Evolutionary conservation across 1,140 invertebrate species (phyloP).

Genomic region (Brachionus rotundiformis): DNA sequence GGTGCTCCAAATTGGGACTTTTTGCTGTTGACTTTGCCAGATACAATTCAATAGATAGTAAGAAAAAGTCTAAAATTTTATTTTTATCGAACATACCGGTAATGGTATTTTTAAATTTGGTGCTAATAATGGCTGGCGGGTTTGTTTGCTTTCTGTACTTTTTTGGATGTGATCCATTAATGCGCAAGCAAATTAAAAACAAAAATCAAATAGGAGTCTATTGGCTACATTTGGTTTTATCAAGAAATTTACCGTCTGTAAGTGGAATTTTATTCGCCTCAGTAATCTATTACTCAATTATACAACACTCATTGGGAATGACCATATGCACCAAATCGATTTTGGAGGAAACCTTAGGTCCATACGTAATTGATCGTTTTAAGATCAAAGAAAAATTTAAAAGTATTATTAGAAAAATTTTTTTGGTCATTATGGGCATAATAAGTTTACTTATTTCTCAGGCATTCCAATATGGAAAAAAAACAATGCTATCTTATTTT

Average conservation of each 20-base stretch:
- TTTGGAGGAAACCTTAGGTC: neutral
- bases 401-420: neutral
- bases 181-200: slow-evolving; percentile 16
- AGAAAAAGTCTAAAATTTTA: slow-evolving; percentile 39
- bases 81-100: slow-evolving; percentile 29
- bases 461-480: slow-evolving; percentile 29
- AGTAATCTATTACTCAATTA: slow-evolving; percentile 20
- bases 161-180: slow-evolving; percentile 38
- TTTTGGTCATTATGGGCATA: neutral
- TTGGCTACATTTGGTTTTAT: slow-evolving; percentile 19
- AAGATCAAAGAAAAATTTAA: neutral
- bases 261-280: slow-evolving; percentile 37
- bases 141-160: slow-evolving; percentile 33
- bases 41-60: slow-evolving; percentile 11
- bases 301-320: slow-evolving; percentile 35
- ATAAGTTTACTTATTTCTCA: neutral
- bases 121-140: neutral
- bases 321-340: neutral
- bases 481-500: slow-evolving; percentile 37
- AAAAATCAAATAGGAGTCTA: slow-evolving; percentile 45
- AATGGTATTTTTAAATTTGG: slow-evolving; percentile 26
- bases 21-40: slow-evolving; percentile 2
- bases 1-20: slow-evolving; percentile 33
- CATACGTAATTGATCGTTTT: neutral
- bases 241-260: neutral